Evolutionary conservation across 2,888 invertebrate species (phyloP).

Genomic region (Nomada flava): DNA sequence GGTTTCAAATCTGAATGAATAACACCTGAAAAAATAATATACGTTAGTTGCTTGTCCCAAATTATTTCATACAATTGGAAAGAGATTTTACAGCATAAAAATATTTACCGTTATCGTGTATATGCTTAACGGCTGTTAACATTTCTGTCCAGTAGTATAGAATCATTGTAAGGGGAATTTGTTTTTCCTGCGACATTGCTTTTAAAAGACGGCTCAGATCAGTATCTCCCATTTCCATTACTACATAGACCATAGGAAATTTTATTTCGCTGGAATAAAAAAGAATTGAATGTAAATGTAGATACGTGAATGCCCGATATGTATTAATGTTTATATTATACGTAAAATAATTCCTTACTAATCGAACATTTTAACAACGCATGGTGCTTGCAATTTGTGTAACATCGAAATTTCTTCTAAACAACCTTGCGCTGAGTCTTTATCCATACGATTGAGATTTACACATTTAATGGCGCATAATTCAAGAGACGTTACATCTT

Average conservation of each 20-base stretch:
- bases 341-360: constrained; percentile 88
- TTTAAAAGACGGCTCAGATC: constrained; percentile 93
- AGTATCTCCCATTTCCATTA: constrained; percentile 97
- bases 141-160: constrained; percentile 97
- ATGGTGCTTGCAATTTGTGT: constrained; percentile 91
- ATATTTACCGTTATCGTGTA: constrained; percentile 92
- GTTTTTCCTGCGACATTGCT: constrained; percentile 83
- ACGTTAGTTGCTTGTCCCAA: background rate
- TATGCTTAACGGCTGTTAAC: constrained; percentile 95
- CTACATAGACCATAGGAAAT: constrained; percentile 88
- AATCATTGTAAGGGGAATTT: constrained; percentile 90
- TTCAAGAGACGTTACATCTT: constrained; percentile 88
- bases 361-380: constrained; percentile 93
- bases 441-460: constrained; percentile 89
- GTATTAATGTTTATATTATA: background rate
- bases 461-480: constrained; percentile 94
- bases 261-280: constrained; percentile 88
- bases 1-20: constrained; percentile 99
- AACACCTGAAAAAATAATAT: constrained; percentile 87
- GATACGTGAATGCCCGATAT: background rate
- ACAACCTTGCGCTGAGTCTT: constrained; percentile 90
- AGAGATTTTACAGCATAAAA: constrained; percentile 19
- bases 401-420: constrained; percentile 95
- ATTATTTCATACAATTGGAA: constrained; percentile 33
- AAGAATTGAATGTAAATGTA: constrained; percentile 49